Evolutionary conservation across 2,888 invertebrate species (phyloP), one percentile per base, ranked within the genome.

Genomic region (Apodemia duryi): DNA sequence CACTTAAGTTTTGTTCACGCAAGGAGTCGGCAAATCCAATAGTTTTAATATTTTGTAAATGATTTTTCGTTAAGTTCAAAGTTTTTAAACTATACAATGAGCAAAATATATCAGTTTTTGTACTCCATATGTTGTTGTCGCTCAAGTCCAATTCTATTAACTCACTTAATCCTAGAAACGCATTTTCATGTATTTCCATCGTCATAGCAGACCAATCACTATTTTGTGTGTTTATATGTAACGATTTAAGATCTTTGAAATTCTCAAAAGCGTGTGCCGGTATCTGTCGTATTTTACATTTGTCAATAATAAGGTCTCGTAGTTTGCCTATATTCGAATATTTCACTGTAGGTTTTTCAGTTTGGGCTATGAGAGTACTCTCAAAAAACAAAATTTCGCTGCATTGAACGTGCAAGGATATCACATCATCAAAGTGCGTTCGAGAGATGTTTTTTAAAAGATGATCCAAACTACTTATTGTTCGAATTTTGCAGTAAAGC

Each of bases 161-260:
- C 83, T 94, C 94, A 68, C 93, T 93, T 75, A 96, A 86, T 49
- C 95, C 94, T 67, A 94, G 86, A 71, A 96, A 94, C 69, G 95
- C 95, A 77, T 94, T 94, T 63, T 94, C 92, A 76, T 95, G 93
- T 65, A 96, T 81, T 75, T 96, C 95, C 87, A 96, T 92, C 73
- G 95, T 95, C 94, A 95, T 95, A 49, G 95, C 94, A 32, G 95
- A 95, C 96, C 96, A 96, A 79, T 96, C 95, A 71, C 95, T 94
- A 85, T 96, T 96, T 81, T 94, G 94, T 41, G 96, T 96, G 66
- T 95, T 94, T 75, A 97, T 85, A 63, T 94, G 93, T 66, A 97
- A 86, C 69, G 93, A 93, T 71, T 94, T 93, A 43, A 97, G 85
- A 77, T 95, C 94, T 76, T 93, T 93, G 71, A 96, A 92, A 71